A percentile compares a stretch with the other conserved stretches of the same genome.
Evolutionary conservation across 2,888 invertebrate species (phyloP).

Genomic region (Platypus cylindrus): DNA sequence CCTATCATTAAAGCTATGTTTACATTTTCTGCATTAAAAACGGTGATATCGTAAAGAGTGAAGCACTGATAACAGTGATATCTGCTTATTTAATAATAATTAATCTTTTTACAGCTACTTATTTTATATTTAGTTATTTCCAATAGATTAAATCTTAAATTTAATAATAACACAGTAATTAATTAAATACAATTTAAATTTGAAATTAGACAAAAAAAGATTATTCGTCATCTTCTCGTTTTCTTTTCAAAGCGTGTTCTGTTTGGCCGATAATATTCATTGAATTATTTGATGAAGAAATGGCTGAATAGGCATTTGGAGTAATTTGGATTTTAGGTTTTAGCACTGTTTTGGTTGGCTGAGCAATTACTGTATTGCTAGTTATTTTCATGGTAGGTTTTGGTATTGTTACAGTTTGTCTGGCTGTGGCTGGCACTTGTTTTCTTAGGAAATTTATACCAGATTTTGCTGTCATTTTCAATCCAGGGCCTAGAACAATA

Average conservation of each 20-base stretch:
- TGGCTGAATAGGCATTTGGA: slow-evolving; percentile 31
- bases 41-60: too few relatives aligned
- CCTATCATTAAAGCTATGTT: too few relatives aligned
- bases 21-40: too few relatives aligned
- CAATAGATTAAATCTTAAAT: too few relatives aligned
- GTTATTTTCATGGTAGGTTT: slow-evolving; percentile 59
- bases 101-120: too few relatives aligned
- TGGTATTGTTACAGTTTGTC: slow-evolving; percentile 56
- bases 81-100: too few relatives aligned
- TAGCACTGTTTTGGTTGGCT: slow-evolving; percentile 31
- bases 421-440: slow-evolving; percentile 27
- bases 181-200: too few relatives aligned
- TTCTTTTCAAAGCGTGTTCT: slow-evolving; percentile 46
- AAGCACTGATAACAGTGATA: too few relatives aligned
- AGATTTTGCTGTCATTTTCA: slow-evolving; percentile 41
- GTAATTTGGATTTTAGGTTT: slow-evolving; percentile 35
- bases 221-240: slow-evolving; percentile 60
- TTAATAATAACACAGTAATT: too few relatives aligned
- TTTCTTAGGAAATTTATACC: slow-evolving; percentile 37
- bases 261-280: slow-evolving; percentile 33
- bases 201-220: too few relatives aligned
- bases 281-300: slow-evolving; percentile 19
- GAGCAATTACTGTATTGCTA: slow-evolving; percentile 41
- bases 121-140: too few relatives aligned
- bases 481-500: slow-evolving; percentile 7